Conservation (phyloP, 2,797 vertebrate species). For the Eleutherodactylus coqui region DNA sequence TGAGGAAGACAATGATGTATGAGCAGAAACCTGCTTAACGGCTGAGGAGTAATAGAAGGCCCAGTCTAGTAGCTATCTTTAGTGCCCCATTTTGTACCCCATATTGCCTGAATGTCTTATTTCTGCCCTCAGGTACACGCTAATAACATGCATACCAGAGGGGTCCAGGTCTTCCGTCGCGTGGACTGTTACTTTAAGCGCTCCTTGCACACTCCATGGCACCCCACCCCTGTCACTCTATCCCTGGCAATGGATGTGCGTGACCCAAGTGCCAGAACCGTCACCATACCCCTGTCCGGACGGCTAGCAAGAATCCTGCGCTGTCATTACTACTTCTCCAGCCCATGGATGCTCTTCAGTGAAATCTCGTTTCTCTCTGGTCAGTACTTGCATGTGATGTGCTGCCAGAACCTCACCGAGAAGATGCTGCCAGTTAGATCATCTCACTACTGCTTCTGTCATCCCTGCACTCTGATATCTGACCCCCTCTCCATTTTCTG, state of each 20-base stretch:
- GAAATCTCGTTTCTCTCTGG: constrained; percentile 90
- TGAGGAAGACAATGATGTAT: too few species aligned
- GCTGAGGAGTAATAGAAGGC: too few species aligned
- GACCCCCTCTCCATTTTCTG: too few species aligned
- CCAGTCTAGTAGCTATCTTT: neutral
- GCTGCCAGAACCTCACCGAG: too few species aligned
- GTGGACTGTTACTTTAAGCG: constrained; percentile 87
- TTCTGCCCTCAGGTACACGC: constrained; percentile 82
- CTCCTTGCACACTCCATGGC: constrained; percentile 82
- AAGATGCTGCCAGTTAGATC: too few species aligned
- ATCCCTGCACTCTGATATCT: too few species aligned
- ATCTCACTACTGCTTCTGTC: neutral
- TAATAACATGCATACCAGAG: constrained; percentile 88
- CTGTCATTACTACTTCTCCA: constrained; percentile 88
- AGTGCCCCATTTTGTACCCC: neutral
- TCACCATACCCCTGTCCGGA: constrained; percentile 81
- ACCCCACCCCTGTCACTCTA: constrained; percentile 74
- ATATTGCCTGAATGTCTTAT: too few species aligned
- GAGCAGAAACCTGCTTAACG: too few species aligned
- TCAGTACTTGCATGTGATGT: constrained; percentile 70
- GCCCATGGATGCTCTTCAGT: constrained; percentile 90
- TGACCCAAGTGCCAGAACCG: constrained; percentile 85
- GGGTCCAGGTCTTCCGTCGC: constrained; percentile 84
- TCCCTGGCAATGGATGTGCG: constrained; percentile 80
- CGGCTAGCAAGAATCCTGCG: constrained; percentile 81